These are phyloP conservation scores for Ophonus ardosiacus DNA, from an alignment of 2,888 invertebrate species.

Conservation along the genomic window DNA sequence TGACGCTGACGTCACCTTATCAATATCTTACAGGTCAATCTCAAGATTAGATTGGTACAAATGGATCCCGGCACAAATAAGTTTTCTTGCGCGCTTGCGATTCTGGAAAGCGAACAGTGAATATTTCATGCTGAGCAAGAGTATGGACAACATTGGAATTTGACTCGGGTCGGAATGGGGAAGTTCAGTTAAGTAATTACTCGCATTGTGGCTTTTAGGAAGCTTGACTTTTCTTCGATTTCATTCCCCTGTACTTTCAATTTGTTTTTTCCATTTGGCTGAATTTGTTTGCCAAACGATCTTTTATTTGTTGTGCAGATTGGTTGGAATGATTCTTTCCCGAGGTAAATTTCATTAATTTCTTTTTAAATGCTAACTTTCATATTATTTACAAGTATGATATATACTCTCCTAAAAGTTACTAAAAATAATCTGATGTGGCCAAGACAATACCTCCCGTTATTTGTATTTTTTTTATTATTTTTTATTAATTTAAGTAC, in stretches of 20 bases:
- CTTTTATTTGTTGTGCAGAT: not conserved
- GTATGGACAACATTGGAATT: constrained; percentile 44
- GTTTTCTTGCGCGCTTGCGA: constrained; percentile 35
- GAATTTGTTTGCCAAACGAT: constrained; percentile 2
- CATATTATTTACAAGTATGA: not conserved
- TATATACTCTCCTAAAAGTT: not conserved
- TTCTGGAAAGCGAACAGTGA: constrained; percentile 38
- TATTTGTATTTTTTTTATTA: no score
- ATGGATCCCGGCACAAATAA: constrained; percentile 47
- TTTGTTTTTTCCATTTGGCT: constrained; percentile 6
- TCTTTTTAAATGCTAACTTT: not conserved
- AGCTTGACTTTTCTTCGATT: constrained; percentile 3
- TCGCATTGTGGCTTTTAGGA: constrained; percentile 38
- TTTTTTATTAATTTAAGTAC: no score
- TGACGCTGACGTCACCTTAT: constrained; percentile 49
- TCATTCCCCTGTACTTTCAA: not conserved
- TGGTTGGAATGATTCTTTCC: constrained; percentile 26
- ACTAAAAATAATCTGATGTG: no score
- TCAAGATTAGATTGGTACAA: constrained; percentile 58
- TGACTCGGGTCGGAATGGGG: constrained; percentile 19
- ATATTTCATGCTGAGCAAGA: constrained; percentile 33
- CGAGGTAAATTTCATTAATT: not conserved
- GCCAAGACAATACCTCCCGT: no score
- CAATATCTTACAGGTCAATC: constrained; percentile 60
- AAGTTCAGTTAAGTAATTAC: constrained; percentile 42